Base-by-base conservation (phyloP, 2,797 vertebrate genomes). In the Eulemur coronatus region DNA sequence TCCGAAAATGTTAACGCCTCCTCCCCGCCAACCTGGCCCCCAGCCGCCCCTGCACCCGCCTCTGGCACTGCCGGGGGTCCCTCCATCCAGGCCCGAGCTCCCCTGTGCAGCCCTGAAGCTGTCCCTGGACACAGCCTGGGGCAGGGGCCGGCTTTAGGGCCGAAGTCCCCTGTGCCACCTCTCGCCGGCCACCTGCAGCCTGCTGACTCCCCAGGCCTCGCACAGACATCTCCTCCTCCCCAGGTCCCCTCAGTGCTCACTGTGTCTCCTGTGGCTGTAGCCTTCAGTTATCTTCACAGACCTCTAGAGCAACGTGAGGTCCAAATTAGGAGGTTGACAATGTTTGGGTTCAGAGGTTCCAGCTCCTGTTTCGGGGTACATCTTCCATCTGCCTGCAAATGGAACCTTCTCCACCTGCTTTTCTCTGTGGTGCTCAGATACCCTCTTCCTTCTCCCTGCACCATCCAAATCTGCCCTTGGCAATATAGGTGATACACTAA, bases 231-330 rank as follows among this genome's bases (percentile, higher is more conserved):
- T 18, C 20, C 24, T n/a, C 59, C 79, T 50, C 12, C 13, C 15
- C 12, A 24, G 4, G n/a, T 18, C 30, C 57, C 76, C 35, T 26
- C 2, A 2, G 7, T 57, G 50, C 11, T 24, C 22, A 57, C 50
- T 1, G 22, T 28, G 50, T 57, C n/a, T 79, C n/a, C 22, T 12
- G 1, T 3, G 73, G 89, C 57, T 6, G 7, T 20, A n/a, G 50
- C 17, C 50, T 26, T 30, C 26, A 2, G 43, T 9, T 15, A 0
- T 43, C 86, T 7, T 72, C 20, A 0, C 0, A 5, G 38, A 22
- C 13, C 73, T 38, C 5, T 2, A 52, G 48, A 28, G n/a, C n/a
- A 0, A 13, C 0, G 1, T 8, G 48, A 38, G 20, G 20, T 13
- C 41, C 14, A 24, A 3, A 8, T 13, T 9, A 33, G 30, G 33